A percentile compares a stretch with the other conserved stretches of the same genome.
phyloP scores from a whole-genome alignment of 2,797 vertebrate genomes.

The Bryconaethiops microstoma region DNA sequence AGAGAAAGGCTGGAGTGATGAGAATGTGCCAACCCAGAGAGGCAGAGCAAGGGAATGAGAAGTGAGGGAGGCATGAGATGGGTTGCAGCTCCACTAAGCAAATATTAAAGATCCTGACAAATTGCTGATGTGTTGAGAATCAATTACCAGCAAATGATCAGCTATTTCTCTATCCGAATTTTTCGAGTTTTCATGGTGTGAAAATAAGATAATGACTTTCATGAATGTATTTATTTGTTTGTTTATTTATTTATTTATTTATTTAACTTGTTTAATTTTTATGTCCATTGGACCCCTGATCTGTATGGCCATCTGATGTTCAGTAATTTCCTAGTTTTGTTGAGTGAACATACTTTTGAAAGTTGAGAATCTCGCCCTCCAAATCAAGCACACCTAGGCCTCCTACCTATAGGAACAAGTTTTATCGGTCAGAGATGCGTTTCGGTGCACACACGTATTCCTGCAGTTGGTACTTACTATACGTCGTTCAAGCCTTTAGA shows the following conservation, averaged over 20 bases:
- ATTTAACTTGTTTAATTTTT: not conserved
- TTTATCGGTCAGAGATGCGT: slow-evolving; percentile 10
- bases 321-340: not conserved
- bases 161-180: not conserved
- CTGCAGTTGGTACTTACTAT: slow-evolving; percentile 12
- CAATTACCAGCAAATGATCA: not conserved
- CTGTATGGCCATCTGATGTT: not conserved
- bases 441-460: slow-evolving; percentile 53
- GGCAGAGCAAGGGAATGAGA: slow-evolving; percentile 14
- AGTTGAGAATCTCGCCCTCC: no score
- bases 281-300: not conserved
- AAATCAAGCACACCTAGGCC: no score
- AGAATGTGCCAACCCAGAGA: slow-evolving; percentile 36
- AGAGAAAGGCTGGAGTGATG: slow-evolving; percentile 66
- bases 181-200: not conserved
- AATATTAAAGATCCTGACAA: not conserved
- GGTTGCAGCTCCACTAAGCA: not conserved
- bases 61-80: not conserved
- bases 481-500: slow-evolving; percentile 26
- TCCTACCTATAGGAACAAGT: not conserved
- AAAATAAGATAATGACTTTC: slow-evolving; percentile 2
- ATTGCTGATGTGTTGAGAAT: not conserved
- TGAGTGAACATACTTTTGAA: not conserved
- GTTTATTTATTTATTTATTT: not conserved
- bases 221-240: not conserved